Percentiles rank a stretch among this genome's conserved stretches.
phyloP scores from a whole-genome alignment of 2,113 vertebrate species.

The Chunga burmeisteri region DNA sequence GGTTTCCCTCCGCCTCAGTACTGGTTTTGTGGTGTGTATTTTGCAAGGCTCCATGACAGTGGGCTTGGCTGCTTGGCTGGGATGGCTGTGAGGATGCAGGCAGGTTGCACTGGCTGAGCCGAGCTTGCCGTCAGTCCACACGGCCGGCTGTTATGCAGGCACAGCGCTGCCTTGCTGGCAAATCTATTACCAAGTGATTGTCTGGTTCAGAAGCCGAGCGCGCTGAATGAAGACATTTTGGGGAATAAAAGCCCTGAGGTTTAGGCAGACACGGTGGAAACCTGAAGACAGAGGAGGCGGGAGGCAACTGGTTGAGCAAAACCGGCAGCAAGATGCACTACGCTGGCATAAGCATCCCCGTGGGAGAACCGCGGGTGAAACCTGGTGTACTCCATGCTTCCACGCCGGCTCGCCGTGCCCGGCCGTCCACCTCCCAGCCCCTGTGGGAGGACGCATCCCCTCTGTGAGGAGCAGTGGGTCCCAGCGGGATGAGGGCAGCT shows the following conservation, averaged over 20 bases:
- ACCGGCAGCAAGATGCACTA: neutral
- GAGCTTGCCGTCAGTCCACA: fast-evolving
- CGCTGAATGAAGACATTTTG: fast-evolving
- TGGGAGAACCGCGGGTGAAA: neutral
- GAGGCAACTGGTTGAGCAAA: neutral
- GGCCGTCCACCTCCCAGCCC: neutral
- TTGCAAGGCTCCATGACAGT: neutral
- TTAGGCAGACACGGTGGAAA: neutral
- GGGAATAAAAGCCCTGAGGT: neutral
- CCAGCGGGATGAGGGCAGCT: fast-evolving
- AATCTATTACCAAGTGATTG: neutral
- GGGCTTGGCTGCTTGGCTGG: neutral
- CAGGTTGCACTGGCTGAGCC: fast-evolving
- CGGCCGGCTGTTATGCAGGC: neutral
- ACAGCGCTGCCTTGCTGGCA: neutral
- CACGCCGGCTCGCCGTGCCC: neutral
- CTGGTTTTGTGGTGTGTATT: neutral
- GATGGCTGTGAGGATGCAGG: neutral
- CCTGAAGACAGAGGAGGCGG: neutral
- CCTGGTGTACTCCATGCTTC: neutral
- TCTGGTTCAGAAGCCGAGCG: neutral
- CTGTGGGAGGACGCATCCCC: fast-evolving
- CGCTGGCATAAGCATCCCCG: fast-evolving
- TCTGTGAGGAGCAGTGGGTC: fast-evolving
- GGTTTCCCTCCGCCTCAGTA: neutral